These are phyloP conservation scores for Pissodes strobi DNA, from an alignment of 1,140 invertebrate genomes.

Conservation along the genomic window DNA sequence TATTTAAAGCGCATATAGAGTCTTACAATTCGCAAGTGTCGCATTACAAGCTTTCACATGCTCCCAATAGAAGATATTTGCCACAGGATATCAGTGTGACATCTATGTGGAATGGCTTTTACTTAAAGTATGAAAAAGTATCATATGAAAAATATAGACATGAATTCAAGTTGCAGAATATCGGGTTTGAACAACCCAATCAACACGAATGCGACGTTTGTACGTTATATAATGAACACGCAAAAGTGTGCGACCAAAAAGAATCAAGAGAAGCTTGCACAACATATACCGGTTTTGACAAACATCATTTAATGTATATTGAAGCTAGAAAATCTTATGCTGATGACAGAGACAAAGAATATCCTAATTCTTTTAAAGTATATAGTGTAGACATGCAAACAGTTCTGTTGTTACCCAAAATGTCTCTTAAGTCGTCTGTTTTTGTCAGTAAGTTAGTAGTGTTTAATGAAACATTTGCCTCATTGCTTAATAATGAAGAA, in stretches of 20 bases:
- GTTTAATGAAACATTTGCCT: not conserved
- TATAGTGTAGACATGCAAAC: not conserved
- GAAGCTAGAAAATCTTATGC: not conserved
- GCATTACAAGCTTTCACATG: conserved; percentile 3
- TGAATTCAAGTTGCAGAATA: conserved; percentile 1
- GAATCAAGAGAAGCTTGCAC: not conserved
- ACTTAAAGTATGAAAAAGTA: conserved; percentile 1
- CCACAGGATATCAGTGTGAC: not conserved
- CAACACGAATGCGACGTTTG: conserved; percentile 9
- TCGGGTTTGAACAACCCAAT: not conserved
- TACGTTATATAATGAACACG: conserved; percentile 1
- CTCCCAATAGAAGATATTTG: conserved; percentile 10
- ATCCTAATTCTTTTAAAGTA: not conserved
- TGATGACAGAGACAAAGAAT: not conserved
- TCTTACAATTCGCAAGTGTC: conserved; percentile 10
- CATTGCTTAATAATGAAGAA: not conserved
- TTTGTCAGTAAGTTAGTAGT: not conserved
- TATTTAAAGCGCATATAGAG: conserved; percentile 7
- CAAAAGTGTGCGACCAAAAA: not conserved
- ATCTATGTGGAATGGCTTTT: conserved; percentile 1
- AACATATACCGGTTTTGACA: not conserved
- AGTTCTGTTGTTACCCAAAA: not conserved
- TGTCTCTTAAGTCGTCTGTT: not conserved
- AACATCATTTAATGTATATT: not conserved
- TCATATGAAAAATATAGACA: conserved; percentile 8